Conservation (phyloP, 2,888 invertebrate species). For the Mythimna albipuncta region DNA sequence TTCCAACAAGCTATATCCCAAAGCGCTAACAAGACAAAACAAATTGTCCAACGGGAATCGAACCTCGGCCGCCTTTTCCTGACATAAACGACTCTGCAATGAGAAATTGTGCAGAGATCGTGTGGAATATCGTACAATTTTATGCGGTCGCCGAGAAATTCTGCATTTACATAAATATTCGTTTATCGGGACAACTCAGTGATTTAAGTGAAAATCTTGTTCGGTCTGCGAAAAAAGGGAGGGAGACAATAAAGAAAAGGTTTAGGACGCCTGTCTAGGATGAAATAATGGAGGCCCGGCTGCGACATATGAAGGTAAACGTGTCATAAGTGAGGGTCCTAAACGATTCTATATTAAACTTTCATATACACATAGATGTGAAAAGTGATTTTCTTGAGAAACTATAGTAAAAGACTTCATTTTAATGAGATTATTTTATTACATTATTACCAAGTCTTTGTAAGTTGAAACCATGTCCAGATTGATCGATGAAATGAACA, state of each 20-base stretch:
- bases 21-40: conserved; percentile 59
- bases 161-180: conserved; percentile 85
- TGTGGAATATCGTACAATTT: conserved; percentile 74
- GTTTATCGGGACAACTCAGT: conserved; percentile 81
- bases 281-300: conserved; percentile 59
- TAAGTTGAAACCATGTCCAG: not conserved
- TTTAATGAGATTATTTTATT: not conserved
- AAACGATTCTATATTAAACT: conserved; percentile 34
- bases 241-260: conserved; percentile 72
- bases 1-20: conserved; percentile 49
- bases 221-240: conserved; percentile 72
- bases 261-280: conserved; percentile 64
- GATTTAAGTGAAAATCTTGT: conserved; percentile 79
- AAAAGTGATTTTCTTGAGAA: not conserved
- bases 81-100: conserved; percentile 71
- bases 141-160: conserved; percentile 73
- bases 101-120: conserved; percentile 73
- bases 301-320: conserved; percentile 59
- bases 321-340: conserved; percentile 40
- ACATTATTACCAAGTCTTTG: too few species aligned
- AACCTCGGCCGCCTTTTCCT: conserved; percentile 58
- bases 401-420: not conserved
- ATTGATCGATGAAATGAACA: not conserved
- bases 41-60: conserved; percentile 61
- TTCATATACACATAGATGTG: conserved; percentile 25